phyloP scores from a whole-genome alignment of 1,140 invertebrate species.

The Cataglyphis hispanica region DNA sequence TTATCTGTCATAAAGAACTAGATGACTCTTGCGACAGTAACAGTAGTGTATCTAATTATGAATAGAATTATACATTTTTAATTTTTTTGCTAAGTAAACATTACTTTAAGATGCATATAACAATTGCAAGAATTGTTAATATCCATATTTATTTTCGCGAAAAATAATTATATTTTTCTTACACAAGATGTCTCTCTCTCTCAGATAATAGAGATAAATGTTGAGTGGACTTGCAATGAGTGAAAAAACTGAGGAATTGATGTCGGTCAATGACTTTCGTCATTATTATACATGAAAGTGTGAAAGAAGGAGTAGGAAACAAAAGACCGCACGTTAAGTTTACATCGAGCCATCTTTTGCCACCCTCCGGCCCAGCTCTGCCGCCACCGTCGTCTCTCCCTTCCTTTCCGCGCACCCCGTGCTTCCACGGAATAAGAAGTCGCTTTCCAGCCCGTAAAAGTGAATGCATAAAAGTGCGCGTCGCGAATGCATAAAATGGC shows the following conservation, averaged over 20 bases:
- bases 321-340: slow-evolving; percentile 36
- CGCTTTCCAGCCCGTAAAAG: slow-evolving; percentile 76
- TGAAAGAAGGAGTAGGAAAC: slow-evolving; percentile 15
- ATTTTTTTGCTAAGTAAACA: neutral
- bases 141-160: neutral
- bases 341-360: slow-evolving; percentile 31
- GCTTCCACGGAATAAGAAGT: slow-evolving; percentile 65
- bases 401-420: neutral
- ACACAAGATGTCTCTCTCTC: neutral
- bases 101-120: neutral
- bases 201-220: neutral
- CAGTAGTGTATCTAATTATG: slow-evolving; percentile 5
- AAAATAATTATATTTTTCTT: neutral
- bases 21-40: neutral
- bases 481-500: slow-evolving; percentile 78
- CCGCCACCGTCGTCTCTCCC: neutral
- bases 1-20: neutral
- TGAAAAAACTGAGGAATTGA: neutral
- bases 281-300: neutral
- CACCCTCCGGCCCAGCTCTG: slow-evolving; percentile 15
- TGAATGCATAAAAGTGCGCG: slow-evolving; percentile 79
- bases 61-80: neutral
- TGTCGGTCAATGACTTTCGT: neutral
- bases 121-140: neutral
- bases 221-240: neutral